Evolutionary conservation across 2,888 invertebrate genomes (phyloP).

Genomic region (Rotaria sp.): DNA sequence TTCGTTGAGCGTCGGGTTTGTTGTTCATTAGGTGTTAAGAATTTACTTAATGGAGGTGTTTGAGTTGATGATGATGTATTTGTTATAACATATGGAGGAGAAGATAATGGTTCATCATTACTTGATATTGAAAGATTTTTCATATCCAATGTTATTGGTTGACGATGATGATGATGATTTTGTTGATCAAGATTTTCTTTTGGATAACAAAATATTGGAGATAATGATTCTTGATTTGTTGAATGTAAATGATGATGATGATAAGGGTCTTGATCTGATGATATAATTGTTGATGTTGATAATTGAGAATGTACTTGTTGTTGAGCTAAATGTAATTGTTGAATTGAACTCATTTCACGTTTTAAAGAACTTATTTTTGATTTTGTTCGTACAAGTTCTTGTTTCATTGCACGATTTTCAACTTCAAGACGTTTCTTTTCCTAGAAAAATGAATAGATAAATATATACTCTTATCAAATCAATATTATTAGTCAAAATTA

Average conservation of each 20-base stretch:
- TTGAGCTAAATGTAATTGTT: constrained; percentile 25
- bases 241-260: not conserved
- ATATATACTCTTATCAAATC: not conserved
- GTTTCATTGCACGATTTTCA: constrained; percentile 33
- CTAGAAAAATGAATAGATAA: not conserved
- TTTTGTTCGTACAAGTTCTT: constrained; percentile 31
- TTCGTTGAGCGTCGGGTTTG: not conserved
- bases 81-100: not conserved
- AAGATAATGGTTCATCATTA: not conserved
- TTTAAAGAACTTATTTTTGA: constrained; percentile 27
- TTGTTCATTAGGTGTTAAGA: not conserved
- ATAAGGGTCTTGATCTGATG: not conserved
- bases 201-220: not conserved
- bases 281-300: not conserved
- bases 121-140: not conserved
- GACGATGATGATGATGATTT: not conserved
- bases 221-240: not conserved
- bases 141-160: not conserved
- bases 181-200: not conserved
- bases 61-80: not conserved
- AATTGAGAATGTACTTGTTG: not conserved
- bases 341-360: constrained; percentile 31
- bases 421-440: constrained; percentile 25
- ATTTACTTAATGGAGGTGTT: not conserved
- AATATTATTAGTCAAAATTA: too few species aligned